Conservation (phyloP, 1,140 invertebrate species). For the Microplitis mediator region DNA sequence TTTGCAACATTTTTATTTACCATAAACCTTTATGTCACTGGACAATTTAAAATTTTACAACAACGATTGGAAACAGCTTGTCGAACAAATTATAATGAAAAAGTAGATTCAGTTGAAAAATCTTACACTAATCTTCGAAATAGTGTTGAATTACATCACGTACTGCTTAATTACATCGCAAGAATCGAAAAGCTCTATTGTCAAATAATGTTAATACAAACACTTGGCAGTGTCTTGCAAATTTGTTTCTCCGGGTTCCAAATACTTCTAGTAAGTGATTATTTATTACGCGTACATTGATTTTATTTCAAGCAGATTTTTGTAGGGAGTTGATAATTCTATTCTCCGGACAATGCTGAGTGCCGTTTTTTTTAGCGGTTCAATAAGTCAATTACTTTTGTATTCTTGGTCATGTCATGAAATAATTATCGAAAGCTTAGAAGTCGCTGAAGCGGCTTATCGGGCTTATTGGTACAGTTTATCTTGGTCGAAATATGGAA, state of each 20-base stretch:
- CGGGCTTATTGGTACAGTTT: slow-evolving; percentile 36
- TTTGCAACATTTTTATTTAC: slow-evolving; percentile 34
- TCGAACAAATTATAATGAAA: neutral
- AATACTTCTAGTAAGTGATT: slow-evolving; percentile 34
- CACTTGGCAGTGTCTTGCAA: slow-evolving; percentile 35
- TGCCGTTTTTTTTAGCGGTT: slow-evolving; percentile 25
- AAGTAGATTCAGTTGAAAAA: neutral
- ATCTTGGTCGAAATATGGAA: slow-evolving; percentile 16
- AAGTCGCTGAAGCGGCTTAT: slow-evolving; percentile 35
- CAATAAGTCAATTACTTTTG: slow-evolving; percentile 36
- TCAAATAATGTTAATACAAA: slow-evolving; percentile 36
- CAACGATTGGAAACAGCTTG: slow-evolving; percentile 27
- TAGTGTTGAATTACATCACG: slow-evolving; percentile 41
- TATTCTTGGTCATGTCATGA: slow-evolving; percentile 41
- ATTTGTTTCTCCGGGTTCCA: slow-evolving; percentile 42
- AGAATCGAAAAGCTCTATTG: slow-evolving; percentile 38
- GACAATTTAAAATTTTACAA: slow-evolving; percentile 34
- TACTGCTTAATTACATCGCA: slow-evolving; percentile 38
- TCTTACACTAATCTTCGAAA: slow-evolving; percentile 29
- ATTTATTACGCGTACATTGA: too few relatives aligned
- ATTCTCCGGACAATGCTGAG: slow-evolving; percentile 21
- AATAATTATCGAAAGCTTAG: slow-evolving; percentile 36
- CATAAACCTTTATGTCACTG: slow-evolving; percentile 26
- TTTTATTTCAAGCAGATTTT: neutral
- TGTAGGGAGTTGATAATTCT: slow-evolving; percentile 10